phyloP scores from a whole-genome alignment of 2,888 invertebrate genomes.

The Drymonia ruficornis region DNA sequence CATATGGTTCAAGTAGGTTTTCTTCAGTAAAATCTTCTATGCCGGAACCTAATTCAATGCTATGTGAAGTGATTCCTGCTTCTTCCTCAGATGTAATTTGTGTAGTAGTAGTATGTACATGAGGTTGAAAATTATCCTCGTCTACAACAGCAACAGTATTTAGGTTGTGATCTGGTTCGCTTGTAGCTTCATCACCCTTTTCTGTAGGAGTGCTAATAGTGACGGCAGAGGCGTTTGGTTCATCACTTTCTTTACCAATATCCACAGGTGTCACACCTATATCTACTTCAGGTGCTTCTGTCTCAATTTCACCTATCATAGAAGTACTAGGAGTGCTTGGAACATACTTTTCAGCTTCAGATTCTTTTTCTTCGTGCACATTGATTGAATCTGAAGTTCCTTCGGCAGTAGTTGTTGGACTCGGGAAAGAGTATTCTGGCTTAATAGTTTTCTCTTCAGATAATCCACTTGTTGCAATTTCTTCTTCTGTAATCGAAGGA shows the following conservation, averaged over 20 bases:
- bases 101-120: conserved; percentile 15
- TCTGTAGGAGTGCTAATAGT: conserved; percentile 16
- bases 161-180: conserved; percentile 35
- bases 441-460: conserved; percentile 8
- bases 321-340: conserved; percentile 35
- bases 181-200: conserved; percentile 22
- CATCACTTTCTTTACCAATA: conserved; percentile 12
- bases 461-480: conserved; percentile 9
- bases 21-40: conserved; percentile 16
- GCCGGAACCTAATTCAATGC: conserved; percentile 11
- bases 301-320: conserved; percentile 35
- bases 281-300: conserved; percentile 28
- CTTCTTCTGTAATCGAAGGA: conserved; percentile 12
- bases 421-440: conserved; percentile 16
- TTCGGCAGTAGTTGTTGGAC: conserved; percentile 16
- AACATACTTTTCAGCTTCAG: conserved; percentile 15
- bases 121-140: conserved; percentile 22
- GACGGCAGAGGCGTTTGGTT: conserved; percentile 9
- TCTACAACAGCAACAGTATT: conserved; percentile 36
- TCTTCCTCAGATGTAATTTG: conserved; percentile 6
- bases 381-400: conserved; percentile 14
- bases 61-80: conserved; percentile 18
- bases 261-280: conserved; percentile 10
- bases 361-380: conserved; percentile 21
- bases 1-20: conserved; percentile 9